Conservation (phyloP, 2,797 vertebrate genomes). For the Perodicticus potto region DNA sequence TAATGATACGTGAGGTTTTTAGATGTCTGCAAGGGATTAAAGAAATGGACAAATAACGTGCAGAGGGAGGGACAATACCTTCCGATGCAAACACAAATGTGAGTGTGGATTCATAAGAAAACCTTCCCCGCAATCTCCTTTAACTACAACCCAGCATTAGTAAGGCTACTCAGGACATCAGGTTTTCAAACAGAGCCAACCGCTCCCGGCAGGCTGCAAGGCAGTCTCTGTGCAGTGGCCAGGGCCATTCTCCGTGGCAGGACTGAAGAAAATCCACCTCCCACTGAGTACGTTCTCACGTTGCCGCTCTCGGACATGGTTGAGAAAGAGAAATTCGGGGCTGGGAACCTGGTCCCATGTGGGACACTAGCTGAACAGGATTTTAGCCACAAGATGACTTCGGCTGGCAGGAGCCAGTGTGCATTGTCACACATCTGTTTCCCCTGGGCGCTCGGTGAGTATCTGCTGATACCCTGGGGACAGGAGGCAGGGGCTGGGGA, state of each 20-base stretch:
- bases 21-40: neutral
- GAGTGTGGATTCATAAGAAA: neutral
- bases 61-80: neutral
- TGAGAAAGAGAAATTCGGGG: neutral
- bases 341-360: neutral
- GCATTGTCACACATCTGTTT: neutral
- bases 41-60: neutral
- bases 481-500: neutral
- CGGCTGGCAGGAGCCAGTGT: too few relatives aligned
- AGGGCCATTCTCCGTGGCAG: neutral
- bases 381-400: neutral
- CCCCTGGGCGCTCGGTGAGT: neutral
- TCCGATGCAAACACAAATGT: neutral
- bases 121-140: neutral
- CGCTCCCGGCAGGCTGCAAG: too few relatives aligned
- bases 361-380: too few relatives aligned
- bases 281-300: too few relatives aligned
- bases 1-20: neutral
- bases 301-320: neutral
- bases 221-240: neutral
- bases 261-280: neutral
- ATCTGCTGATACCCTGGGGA: neutral
- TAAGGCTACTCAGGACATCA: neutral
- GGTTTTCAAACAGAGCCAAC: neutral
- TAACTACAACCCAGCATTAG: too few relatives aligned